These are phyloP conservation scores for Chromoteleia sp. DNA, from an alignment of 2,888 invertebrate genomes.

Conservation along the genomic window DNA sequence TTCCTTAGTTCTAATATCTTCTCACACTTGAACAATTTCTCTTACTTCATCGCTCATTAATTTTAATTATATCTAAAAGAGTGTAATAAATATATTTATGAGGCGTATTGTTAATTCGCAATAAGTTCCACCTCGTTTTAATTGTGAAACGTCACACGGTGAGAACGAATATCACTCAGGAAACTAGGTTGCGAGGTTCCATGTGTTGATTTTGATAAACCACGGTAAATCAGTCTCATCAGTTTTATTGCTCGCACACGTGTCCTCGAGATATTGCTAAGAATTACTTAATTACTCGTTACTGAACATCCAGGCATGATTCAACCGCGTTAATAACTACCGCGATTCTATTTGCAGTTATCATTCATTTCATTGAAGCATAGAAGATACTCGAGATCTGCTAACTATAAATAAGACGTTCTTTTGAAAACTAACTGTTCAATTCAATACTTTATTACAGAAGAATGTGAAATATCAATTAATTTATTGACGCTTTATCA, in stretches of 20 bases:
- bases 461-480: conserved; percentile 3
- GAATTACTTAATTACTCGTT: conserved; percentile 48
- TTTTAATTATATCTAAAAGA: conserved; percentile 63
- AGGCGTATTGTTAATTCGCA: conserved; percentile 60
- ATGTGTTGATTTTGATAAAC: conserved; percentile 43
- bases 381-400: neutral
- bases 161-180: conserved; percentile 24
- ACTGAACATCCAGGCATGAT: conserved; percentile 22
- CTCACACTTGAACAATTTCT: conserved; percentile 47
- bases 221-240: conserved; percentile 18
- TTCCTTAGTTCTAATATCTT: conserved; percentile 6
- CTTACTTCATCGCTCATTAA: conserved; percentile 65
- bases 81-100: conserved; percentile 63
- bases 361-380: conserved; percentile 22
- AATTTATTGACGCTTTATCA: conserved; percentile 15
- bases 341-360: conserved; percentile 35
- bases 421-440: conserved; percentile 15
- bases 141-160: conserved; percentile 51
- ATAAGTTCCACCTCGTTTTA: conserved; percentile 48
- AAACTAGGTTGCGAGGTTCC: conserved; percentile 45
- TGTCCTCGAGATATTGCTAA: conserved; percentile 35
- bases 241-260: conserved; percentile 13
- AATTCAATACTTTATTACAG: conserved; percentile 4
- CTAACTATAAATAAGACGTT: conserved; percentile 27
- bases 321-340: conserved; percentile 39